Evolutionary conservation across 53 echinoderm and acorn worm genomes (phyloP).

Genomic region (Patiria pectinifera): DNA sequence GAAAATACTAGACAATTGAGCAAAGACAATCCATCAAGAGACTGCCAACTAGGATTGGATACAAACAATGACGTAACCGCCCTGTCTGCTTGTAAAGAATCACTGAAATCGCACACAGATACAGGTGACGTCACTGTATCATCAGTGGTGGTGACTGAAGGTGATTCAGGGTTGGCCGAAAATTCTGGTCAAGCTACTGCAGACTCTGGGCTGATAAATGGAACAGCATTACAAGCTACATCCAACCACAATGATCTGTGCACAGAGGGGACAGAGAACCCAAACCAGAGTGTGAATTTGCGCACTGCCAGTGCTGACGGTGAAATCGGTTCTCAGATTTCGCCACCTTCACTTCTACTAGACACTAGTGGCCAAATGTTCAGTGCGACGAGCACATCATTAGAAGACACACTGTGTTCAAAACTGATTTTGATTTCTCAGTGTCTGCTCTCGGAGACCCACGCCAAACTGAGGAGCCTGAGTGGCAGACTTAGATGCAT

Average conservation of each 20-base stretch:
- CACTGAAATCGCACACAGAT: neutral
- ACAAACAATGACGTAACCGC: neutral
- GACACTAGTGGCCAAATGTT: neutral
- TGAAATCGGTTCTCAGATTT: neutral
- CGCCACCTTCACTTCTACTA: neutral
- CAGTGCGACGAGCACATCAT: too few relatives aligned
- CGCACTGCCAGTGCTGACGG: neutral
- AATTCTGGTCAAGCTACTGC: neutral
- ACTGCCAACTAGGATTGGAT: neutral
- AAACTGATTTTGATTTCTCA: conserved; percentile 54
- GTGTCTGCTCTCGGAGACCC: conserved; percentile 48
- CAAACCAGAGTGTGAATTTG: neutral
- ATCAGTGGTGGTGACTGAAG: neutral
- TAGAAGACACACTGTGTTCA: neutral
- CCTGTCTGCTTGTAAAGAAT: neutral
- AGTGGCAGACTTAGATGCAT: conserved; percentile 36
- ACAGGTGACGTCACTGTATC: neutral
- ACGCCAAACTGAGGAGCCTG: conserved; percentile 29
- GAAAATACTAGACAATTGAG: neutral
- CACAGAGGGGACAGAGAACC: neutral
- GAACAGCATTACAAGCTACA: neutral
- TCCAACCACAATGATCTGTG: neutral
- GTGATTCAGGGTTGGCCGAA: neutral
- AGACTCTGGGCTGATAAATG: neutral
- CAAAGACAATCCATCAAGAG: neutral